These are phyloP conservation scores for Orthosia gracilis DNA, from an alignment of 2,888 invertebrate genomes.

Conservation along the genomic window DNA sequence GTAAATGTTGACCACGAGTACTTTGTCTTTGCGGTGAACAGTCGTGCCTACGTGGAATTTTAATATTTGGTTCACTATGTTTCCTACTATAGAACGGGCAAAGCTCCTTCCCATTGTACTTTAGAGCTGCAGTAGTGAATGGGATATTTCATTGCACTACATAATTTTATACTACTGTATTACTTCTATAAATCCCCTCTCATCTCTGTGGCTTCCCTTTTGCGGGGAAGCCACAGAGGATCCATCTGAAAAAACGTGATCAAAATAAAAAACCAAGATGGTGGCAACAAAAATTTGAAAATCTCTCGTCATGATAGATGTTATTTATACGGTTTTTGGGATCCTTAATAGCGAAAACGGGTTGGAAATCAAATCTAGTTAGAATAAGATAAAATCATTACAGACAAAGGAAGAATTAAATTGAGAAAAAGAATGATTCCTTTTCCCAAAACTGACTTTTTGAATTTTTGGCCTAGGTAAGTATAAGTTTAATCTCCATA, in stretches of 20 bases:
- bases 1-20: conserved; percentile 60
- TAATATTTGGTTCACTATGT: conserved; percentile 44
- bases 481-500: not conserved
- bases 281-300: no score
- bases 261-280: no score
- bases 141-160: not conserved
- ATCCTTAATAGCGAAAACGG: no score
- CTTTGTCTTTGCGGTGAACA: conserved; percentile 63
- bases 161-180: no score
- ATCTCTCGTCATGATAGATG: no score
- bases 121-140: conserved; percentile 19
- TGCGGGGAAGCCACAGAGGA: no score
- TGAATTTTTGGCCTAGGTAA: not conserved
- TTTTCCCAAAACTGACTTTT: not conserved
- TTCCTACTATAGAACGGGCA: conserved; percentile 33
- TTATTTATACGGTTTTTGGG: no score
- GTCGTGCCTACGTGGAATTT: conserved; percentile 63
- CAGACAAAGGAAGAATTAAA: not conserved
- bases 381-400: not conserved
- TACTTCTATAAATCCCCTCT: no score
- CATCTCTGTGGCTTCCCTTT: no score
- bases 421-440: not conserved
- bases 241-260: no score
- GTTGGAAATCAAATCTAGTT: not conserved
- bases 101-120: not conserved